Percentiles rank a stretch among this genome's conserved stretches.
Evolutionary conservation across 1,140 invertebrate species (phyloP).

Genomic region (Pantala flavescens): DNA sequence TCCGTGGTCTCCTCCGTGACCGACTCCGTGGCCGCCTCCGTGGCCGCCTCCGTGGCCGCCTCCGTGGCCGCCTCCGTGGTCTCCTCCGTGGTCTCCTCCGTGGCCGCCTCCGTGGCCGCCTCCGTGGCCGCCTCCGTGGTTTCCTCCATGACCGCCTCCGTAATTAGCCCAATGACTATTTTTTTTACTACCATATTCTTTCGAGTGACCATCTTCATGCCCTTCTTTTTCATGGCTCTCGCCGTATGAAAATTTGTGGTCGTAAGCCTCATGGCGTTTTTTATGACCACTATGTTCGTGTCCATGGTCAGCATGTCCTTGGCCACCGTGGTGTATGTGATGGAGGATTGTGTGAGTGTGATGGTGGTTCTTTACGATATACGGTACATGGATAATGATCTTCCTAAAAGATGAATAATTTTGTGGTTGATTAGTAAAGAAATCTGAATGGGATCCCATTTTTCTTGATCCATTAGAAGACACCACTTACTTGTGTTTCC

Average conservation of each 20-base stretch:
- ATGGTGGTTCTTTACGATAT: neutral
- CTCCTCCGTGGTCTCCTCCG: neutral
- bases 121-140: neutral
- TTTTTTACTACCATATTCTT: neutral
- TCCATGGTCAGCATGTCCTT: neutral
- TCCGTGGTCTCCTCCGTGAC: neutral
- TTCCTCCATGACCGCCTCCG: neutral
- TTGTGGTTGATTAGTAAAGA: neutral
- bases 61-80: neutral
- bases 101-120: neutral
- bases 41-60: neutral
- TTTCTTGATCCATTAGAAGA: neutral
- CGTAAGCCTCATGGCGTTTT: neutral
- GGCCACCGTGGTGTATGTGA: neutral
- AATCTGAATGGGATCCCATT: neutral
- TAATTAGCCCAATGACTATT: neutral
- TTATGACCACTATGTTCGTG: neutral
- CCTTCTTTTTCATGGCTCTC: neutral
- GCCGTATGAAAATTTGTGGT: neutral
- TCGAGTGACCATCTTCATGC: neutral
- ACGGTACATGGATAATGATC: neutral
- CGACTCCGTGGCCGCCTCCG: neutral
- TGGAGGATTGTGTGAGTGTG: neutral
- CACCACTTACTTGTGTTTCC: neutral
- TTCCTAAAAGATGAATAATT: neutral